phyloP scores from a whole-genome alignment of 2,113 vertebrate species.

The Azemiops feae region DNA sequence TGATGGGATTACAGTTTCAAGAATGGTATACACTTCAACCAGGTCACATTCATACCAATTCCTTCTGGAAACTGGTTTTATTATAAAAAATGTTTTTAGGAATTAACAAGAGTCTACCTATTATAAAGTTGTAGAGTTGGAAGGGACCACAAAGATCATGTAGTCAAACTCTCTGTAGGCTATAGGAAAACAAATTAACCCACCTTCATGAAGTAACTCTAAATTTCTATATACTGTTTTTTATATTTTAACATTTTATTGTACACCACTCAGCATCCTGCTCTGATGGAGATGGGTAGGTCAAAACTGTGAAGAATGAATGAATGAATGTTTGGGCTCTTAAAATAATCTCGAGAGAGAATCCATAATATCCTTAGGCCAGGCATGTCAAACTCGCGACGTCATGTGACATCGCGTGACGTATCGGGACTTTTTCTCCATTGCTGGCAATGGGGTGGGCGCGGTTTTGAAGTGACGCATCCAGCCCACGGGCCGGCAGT shows the following conservation, averaged over 20 bases:
- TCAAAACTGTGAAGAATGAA: too few species aligned
- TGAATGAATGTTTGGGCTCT: neutral
- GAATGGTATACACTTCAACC: neutral
- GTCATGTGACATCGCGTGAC: too few species aligned
- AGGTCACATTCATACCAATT: neutral
- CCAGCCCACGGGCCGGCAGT: too few species aligned
- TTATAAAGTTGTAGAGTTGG: neutral
- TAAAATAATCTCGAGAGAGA: neutral
- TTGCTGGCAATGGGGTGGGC: too few species aligned
- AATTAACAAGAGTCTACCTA: neutral
- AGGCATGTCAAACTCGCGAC: too few species aligned
- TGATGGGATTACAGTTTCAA: neutral
- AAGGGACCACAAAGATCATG: neutral
- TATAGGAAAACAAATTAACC: neutral
- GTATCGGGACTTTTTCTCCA: too few species aligned
- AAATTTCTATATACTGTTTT: neutral
- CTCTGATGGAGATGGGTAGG: too few species aligned
- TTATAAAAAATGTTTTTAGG: neutral
- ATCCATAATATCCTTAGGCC: neutral
- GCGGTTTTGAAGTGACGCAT: too few species aligned
- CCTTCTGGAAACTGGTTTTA: neutral
- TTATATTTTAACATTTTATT: neutral
- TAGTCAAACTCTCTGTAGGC: neutral
- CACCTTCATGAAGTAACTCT: neutral
- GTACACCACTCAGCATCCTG: neutral